Conservation (phyloP, 2,113 vertebrate species). For the Ursus arctos region DNA sequence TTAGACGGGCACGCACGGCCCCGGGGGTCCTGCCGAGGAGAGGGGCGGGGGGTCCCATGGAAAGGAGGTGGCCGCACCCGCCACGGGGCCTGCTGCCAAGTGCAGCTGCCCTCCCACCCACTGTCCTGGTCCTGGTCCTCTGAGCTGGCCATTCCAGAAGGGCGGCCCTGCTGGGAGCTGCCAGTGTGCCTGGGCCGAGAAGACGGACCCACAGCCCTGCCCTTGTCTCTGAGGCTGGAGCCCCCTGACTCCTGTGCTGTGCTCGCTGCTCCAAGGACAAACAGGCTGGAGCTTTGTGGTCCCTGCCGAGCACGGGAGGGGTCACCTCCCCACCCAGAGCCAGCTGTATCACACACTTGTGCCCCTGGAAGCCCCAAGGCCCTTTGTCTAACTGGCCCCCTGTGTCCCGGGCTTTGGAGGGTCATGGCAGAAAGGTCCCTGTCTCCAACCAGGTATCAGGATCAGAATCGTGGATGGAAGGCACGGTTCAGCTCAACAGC, state of each 20-base stretch:
- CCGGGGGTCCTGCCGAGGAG: conserved; percentile 5
- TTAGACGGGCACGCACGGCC: conserved; percentile 82
- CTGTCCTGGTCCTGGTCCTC: conserved; percentile 42
- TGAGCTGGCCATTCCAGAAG: conserved; percentile 4
- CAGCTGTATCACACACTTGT: background rate
- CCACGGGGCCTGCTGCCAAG: background rate
- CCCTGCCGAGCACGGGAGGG: conserved; percentile 67
- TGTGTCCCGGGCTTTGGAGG: conserved; percentile 7
- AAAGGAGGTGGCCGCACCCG: background rate
- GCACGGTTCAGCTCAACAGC: background rate
- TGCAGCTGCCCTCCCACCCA: background rate
- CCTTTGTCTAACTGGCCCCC: background rate
- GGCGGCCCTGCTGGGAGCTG: background rate
- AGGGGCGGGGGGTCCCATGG: background rate
- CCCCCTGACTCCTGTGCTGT: conserved; percentile 67
- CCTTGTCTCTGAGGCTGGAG: conserved; percentile 78
- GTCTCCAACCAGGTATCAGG: conserved; percentile 31
- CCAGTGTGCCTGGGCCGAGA: conserved; percentile 73
- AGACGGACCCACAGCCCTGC: conserved; percentile 64
- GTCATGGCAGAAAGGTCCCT: background rate
- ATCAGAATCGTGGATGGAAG: background rate
- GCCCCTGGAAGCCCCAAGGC: background rate
- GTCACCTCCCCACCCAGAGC: background rate
- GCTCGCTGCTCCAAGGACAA: conserved; percentile 81
- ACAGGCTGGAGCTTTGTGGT: conserved; percentile 79